Evolutionary conservation across 1,140 invertebrate genomes (phyloP), one percentile per base, ranked within the genome.

Genomic region (Calephelis nemesis): DNA sequence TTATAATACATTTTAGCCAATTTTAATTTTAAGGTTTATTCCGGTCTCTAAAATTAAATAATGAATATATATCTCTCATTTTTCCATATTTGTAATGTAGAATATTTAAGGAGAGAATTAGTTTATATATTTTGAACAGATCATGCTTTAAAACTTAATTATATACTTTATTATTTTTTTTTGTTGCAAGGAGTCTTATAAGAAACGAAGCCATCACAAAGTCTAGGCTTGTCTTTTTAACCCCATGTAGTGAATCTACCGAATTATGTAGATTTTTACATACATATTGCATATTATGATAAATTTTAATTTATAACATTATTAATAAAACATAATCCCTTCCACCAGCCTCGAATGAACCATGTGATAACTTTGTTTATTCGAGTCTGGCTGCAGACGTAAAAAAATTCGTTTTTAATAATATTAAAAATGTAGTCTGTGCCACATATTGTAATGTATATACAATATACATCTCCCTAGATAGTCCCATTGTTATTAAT

Each of bases 401-500:
- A 12, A 48, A 49, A 47, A 39, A 47, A 68, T 72, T 74, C 62
- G 42, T 49, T 72, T 65, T 73, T 47, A 66, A 69, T 66, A 68
- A 54, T 66, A 71, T 30, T 4, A 30, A 30, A 71, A 63, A 64
- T 67, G 81, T 89, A 89, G 84, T 79, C 79, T 83, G 87, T 91
- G 88, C 88, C 88, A 91, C 88, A 83, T 85, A 78, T 78, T 74
- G 62, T 78, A 78, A 80, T 87, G 82, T 88, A 87, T 87, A 83
- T 88, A 87, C 75, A 78, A 87, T 88, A 88, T 88, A 88, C 83
- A 88, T 85, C 75, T 87, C 76, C 76, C 71, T 88, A 90, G 86
- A 85, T 90, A 88, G 81, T 79, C 67, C 73, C 86, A 88, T 88
- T 88, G 83, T 88, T 88, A 85, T 88, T 85, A 84, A 77, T 85